Evolutionary conservation across 1,140 invertebrate genomes (phyloP).

Genomic region (Anthonomus grandis): DNA sequence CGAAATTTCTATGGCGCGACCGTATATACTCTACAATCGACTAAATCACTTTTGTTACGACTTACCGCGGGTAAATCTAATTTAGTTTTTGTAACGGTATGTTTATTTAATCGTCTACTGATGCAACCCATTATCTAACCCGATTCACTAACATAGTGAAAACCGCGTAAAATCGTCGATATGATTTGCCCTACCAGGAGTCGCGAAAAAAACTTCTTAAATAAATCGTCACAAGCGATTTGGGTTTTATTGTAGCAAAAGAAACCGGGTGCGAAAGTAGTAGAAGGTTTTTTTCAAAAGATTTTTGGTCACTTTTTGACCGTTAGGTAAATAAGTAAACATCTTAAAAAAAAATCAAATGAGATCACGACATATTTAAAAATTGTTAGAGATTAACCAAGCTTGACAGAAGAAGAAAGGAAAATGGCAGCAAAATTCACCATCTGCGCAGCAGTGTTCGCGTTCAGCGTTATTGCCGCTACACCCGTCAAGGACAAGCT

Average conservation of each 20-base stretch:
- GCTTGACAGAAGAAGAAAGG: constrained; percentile 13
- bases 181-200: constrained; percentile 18
- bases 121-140: constrained; percentile 21
- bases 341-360: background rate
- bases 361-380: background rate
- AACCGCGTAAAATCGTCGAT: constrained; percentile 23
- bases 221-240: too few relatives aligned
- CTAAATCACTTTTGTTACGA: too few relatives aligned
- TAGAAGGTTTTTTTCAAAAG: constrained; percentile 2
- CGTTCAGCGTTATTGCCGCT: constrained; percentile 1
- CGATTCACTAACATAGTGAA: too few relatives aligned
- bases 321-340: too few relatives aligned
- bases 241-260: constrained; percentile 2
- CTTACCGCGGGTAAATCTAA: background rate
- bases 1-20: too few relatives aligned
- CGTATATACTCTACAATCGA: too few relatives aligned
- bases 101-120: constrained; percentile 15
- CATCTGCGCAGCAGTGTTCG: constrained; percentile 10
- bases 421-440: constrained; percentile 21
- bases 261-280: background rate
- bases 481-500: constrained; percentile 25
- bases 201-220: constrained; percentile 20
- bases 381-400: background rate
- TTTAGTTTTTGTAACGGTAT: background rate
- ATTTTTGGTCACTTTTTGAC: constrained; percentile 15